Evolutionary conservation across 2,113 vertebrate species (phyloP).

Genomic region (Amblyopsis rosae): DNA sequence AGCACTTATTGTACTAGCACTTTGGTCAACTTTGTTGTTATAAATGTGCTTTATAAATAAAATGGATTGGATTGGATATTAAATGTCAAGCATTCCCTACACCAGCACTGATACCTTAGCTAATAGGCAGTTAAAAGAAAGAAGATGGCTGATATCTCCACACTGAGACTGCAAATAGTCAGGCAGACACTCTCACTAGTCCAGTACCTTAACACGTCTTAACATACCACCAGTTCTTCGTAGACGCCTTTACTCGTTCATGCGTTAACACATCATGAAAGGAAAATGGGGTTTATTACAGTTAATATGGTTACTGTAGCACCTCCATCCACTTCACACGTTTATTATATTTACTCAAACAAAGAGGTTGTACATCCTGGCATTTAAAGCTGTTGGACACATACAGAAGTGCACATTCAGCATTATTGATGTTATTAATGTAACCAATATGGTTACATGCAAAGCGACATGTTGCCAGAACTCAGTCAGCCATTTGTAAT

Average conservation of each 20-base stretch:
- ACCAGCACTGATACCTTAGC: constrained; percentile 46
- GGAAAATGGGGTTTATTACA: not conserved
- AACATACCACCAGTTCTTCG: not conserved
- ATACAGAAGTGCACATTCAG: constrained; percentile 10
- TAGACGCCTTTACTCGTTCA: constrained; percentile 8
- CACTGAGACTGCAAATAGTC: constrained; percentile 34
- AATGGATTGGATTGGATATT: no score
- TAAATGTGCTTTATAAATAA: constrained; percentile 22
- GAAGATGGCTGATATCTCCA: constrained; percentile 53
- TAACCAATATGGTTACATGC: constrained; percentile 31
- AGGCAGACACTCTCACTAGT: constrained; percentile 14
- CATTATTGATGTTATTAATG: constrained; percentile 35
- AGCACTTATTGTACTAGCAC: no score
- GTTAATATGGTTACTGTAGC: not conserved
- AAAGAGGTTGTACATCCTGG: no score
- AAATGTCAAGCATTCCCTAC: constrained; percentile 33
- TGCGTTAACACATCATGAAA: not conserved
- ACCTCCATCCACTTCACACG: no score
- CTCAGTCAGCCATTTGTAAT: constrained; percentile 64
- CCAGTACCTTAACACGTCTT: not conserved
- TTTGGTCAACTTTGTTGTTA: no score
- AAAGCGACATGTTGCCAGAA: constrained; percentile 43
- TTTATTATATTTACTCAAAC: no score
- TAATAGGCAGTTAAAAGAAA: constrained; percentile 53
- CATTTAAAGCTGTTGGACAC: no score